Conservation (phyloP, 2,797 vertebrate genomes). For the Remorina albescens region DNA sequence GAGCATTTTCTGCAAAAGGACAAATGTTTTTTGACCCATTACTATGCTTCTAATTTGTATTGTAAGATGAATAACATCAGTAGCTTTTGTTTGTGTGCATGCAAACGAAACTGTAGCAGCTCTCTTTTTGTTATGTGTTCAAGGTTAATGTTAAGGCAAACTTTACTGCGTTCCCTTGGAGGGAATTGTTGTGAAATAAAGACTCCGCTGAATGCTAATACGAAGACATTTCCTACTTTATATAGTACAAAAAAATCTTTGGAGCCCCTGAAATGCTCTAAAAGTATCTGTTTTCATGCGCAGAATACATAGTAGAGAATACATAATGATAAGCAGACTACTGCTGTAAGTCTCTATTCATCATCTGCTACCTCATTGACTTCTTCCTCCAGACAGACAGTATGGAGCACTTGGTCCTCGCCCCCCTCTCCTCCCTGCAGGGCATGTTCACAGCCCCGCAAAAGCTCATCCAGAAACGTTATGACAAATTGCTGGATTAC, state of each 20-base stretch:
- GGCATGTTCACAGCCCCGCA: constrained; percentile 93
- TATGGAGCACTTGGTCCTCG: constrained; percentile 87
- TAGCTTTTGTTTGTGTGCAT: constrained; percentile 24
- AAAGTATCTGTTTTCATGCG: constrained; percentile 4
- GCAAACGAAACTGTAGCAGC: constrained; percentile 22
- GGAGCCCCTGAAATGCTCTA: background rate
- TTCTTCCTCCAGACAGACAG: constrained; percentile 81
- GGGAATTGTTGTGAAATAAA: background rate
- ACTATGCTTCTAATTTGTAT: background rate
- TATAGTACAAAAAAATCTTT: background rate
- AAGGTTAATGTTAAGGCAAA: background rate
- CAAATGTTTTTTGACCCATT: background rate
- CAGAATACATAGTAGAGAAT: background rate
- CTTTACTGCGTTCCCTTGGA: background rate
- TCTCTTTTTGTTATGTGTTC: constrained; percentile 6
- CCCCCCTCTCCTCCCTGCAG: constrained; percentile 88
- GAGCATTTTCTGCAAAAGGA: constrained; percentile 4
- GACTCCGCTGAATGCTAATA: background rate
- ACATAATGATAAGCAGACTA: background rate
- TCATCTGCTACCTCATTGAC: background rate
- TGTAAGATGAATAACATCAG: constrained; percentile 5
- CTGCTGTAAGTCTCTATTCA: constrained; percentile 7
- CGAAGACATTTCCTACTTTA: background rate
- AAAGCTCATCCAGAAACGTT: constrained; percentile 98
- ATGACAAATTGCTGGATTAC: constrained; percentile 96